Evolutionary conservation across 2,888 invertebrate genomes (phyloP).

Genomic region (Capitulum mitella): DNA sequence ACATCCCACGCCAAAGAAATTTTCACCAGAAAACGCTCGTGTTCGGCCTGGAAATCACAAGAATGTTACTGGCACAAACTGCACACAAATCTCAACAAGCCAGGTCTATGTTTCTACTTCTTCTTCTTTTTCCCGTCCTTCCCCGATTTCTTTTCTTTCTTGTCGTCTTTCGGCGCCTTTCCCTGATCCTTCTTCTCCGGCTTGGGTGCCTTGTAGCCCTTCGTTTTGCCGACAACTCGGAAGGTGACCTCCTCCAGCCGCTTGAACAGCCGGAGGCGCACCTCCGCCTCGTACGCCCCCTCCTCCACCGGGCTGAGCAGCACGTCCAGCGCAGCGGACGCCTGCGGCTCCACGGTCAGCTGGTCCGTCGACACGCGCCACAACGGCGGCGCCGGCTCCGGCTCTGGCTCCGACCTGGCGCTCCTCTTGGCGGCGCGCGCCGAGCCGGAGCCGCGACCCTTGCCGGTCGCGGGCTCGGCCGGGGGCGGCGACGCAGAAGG

Average conservation of each 20-base stretch:
- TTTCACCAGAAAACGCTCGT: too few relatives aligned
- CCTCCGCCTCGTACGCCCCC: not conserved
- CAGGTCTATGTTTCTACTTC: conserved; percentile 32
- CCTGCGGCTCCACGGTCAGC: conserved; percentile 32
- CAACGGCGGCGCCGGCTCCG: conserved; percentile 19
- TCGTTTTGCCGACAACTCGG: conserved; percentile 26
- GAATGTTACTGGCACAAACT: too few relatives aligned
- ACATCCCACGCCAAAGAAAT: too few relatives aligned
- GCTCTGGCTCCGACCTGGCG: not conserved
- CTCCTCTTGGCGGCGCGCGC: not conserved
- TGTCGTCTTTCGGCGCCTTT: conserved; percentile 34
- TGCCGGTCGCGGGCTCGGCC: not conserved
- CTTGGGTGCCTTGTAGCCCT: conserved; percentile 29
- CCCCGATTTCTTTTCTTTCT: conserved; percentile 32
- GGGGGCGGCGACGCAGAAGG: not conserved
- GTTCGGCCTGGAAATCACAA: too few relatives aligned
- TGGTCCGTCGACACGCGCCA: conserved; percentile 37
- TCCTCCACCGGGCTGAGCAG: not conserved
- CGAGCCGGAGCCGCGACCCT: not conserved
- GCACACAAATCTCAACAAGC: too few relatives aligned
- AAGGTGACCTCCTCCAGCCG: conserved; percentile 29
- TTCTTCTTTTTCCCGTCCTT: conserved; percentile 36
- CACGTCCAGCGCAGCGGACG: conserved; percentile 2
- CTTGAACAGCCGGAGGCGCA: conserved; percentile 29
- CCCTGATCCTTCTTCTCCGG: conserved; percentile 24